Evolutionary conservation across 2,888 invertebrate genomes (phyloP).

Genomic region (Andrena bucephala): DNA sequence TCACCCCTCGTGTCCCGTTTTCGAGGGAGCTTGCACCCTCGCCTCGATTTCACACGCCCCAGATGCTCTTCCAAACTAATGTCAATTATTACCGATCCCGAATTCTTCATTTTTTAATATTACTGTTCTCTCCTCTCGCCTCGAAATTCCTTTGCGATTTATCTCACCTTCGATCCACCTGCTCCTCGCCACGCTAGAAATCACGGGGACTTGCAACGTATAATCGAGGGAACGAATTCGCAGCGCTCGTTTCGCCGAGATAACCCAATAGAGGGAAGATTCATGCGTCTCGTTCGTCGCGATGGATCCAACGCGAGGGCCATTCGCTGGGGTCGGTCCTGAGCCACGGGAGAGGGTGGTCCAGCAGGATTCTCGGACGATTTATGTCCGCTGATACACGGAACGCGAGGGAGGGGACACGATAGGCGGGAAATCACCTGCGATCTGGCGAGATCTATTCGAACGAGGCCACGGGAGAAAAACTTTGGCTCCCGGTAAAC

Average conservation of each 20-base stretch:
- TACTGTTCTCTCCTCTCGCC: too few relatives aligned
- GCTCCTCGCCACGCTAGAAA: neutral
- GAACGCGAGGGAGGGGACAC: constrained; percentile 10
- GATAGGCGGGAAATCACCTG: constrained; percentile 33
- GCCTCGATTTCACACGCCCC: neutral
- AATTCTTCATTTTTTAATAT: neutral
- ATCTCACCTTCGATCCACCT: neutral
- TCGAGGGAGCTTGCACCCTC: neutral
- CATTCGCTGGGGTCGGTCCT: constrained; percentile 24
- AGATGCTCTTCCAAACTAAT: neutral
- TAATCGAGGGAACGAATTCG: constrained; percentile 3
- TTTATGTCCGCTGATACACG: constrained; percentile 43
- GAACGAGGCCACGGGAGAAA: neutral
- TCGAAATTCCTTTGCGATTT: neutral
- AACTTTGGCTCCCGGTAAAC: neutral
- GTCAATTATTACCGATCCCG: too few relatives aligned
- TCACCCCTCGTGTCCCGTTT: neutral
- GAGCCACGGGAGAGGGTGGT: constrained; percentile 17
- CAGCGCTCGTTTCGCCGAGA: constrained; percentile 24
- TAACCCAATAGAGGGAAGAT: constrained; percentile 37
- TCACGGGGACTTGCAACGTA: neutral
- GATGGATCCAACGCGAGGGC: constrained; percentile 14
- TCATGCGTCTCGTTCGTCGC: constrained; percentile 42
- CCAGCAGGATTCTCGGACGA: constrained; percentile 34
- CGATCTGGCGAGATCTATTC: constrained; percentile 30